Percentiles rank a stretch among this genome's conserved stretches.
These are phyloP conservation scores for Garra rufa DNA, from an alignment of 2,113 vertebrate genomes.

Conservation along the genomic window DNA sequence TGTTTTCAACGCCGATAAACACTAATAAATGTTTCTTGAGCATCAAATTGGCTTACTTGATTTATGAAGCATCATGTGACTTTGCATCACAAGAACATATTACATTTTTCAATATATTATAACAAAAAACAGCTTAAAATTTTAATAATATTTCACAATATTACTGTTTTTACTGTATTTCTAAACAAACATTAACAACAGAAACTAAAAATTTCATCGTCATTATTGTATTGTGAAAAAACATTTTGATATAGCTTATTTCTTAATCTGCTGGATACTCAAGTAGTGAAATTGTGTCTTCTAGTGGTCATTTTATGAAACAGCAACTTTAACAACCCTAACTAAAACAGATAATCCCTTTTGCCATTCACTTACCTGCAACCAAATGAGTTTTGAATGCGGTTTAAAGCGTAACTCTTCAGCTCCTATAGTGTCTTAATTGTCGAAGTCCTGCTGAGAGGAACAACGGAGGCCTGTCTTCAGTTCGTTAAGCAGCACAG, in stretches of 20 bases:
- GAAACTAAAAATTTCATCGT: no score
- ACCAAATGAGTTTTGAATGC: not conserved
- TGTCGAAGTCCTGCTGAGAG: slow-evolving; percentile 47
- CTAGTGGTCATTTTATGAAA: slow-evolving; percentile 14
- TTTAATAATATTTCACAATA: no score
- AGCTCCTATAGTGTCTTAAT: slow-evolving; percentile 18
- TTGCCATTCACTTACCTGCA: not conserved
- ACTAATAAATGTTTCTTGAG: no score
- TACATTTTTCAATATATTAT: no score
- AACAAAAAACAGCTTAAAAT: no score
- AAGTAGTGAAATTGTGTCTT: slow-evolving; percentile 31
- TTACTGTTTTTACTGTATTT: no score
- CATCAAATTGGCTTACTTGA: no score
- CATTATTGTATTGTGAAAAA: no score
- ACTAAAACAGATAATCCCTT: not conserved
- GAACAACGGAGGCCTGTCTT: not conserved
- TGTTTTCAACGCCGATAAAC: no score
- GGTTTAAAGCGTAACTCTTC: slow-evolving; percentile 18
- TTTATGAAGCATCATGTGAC: not conserved
- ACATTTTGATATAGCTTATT: no score
- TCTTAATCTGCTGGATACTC: not conserved
- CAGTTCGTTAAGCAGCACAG: slow-evolving; percentile 31
- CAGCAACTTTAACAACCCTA: not conserved
- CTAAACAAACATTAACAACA: no score
- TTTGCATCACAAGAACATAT: no score